Evolutionary conservation across 2,888 invertebrate genomes (phyloP).

Genomic region (Thumatha senex): DNA sequence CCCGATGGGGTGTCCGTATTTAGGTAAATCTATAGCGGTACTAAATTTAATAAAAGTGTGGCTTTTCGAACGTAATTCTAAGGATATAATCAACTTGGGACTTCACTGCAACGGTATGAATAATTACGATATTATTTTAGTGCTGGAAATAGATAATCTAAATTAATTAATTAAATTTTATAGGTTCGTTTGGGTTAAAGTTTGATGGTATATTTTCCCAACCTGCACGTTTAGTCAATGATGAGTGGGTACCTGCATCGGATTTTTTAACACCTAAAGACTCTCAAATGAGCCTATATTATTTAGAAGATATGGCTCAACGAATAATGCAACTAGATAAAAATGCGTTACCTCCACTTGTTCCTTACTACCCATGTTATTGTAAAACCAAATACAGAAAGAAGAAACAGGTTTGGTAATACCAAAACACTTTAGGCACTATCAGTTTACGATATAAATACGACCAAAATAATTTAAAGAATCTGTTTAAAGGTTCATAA

Average conservation of each 20-base stretch:
- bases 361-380: conserved; percentile 47
- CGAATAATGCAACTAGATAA: conserved; percentile 46
- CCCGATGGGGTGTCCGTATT: conserved; percentile 3
- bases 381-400: conserved; percentile 46
- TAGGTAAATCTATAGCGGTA: conserved; percentile 66
- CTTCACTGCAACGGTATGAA: conserved; percentile 47
- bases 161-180: conserved; percentile 1
- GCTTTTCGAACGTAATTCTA: conserved; percentile 64
- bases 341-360: conserved; percentile 53
- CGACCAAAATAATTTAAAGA: too few relatives aligned
- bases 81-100: conserved; percentile 79
- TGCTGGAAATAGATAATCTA: neutral
- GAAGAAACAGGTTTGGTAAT: conserved; percentile 41
- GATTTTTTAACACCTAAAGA: conserved; percentile 63
- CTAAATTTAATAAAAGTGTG: conserved; percentile 77
- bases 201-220: conserved; percentile 83
- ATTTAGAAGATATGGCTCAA: conserved; percentile 63
- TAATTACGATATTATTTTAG: neutral
- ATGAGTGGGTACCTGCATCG: conserved; percentile 71
- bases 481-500: too few relatives aligned
- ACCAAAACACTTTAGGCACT: too few relatives aligned
- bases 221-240: conserved; percentile 70
- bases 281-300: conserved; percentile 56
- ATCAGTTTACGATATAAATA: too few relatives aligned
- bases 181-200: conserved; percentile 81